Percentiles rank a stretch among this genome's conserved stretches.
Conservation (phyloP, 2,888 invertebrate genomes). For the Tetragonisca angustula region DNA sequence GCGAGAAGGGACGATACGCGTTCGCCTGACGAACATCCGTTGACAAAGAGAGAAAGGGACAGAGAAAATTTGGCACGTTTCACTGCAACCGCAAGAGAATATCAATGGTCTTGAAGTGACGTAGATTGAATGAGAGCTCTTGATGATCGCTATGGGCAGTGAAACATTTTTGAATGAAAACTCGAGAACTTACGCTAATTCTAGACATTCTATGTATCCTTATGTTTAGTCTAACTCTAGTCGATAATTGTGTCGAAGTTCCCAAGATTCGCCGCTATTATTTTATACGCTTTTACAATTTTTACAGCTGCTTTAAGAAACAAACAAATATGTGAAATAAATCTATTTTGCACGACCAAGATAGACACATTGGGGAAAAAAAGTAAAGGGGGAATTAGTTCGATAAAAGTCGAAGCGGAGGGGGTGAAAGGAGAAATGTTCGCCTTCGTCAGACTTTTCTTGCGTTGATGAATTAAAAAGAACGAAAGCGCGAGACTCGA, state of each 20-base stretch:
- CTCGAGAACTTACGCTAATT: not conserved
- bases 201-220: no score
- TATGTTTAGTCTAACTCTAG: no score
- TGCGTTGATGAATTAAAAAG: not conserved
- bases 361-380: no score
- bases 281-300: no score
- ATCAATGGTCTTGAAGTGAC: constrained; percentile 31
- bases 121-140: constrained; percentile 30
- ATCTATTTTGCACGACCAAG: no score
- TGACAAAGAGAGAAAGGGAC: not conserved
- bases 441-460: not conserved
- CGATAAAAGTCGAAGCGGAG: not conserved
- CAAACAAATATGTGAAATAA: no score
- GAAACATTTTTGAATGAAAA: constrained; percentile 5
- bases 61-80: not conserved
- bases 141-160: constrained; percentile 16
- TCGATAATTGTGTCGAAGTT: no score
- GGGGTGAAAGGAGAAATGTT: not conserved
- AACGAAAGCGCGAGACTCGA: no score
- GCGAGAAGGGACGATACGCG: not conserved
- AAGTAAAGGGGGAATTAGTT: not conserved
- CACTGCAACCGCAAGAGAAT: not conserved
- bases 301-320: no score
- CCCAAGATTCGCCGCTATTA: no score
- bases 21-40: constrained; percentile 12